phyloP scores from a whole-genome alignment of 2,888 invertebrate species.

The Troilus luridus region DNA sequence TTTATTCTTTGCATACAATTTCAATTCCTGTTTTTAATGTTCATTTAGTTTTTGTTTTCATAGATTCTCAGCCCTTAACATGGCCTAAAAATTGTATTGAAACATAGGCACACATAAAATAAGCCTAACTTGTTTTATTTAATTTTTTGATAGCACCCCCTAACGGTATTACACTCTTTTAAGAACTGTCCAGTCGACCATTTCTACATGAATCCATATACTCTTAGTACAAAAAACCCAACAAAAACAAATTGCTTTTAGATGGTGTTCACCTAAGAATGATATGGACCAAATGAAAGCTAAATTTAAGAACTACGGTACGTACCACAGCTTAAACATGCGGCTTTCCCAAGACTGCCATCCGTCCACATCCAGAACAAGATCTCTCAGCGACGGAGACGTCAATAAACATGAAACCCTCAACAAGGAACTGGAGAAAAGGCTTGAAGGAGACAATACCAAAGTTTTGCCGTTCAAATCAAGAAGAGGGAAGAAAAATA shows the following conservation, averaged over 20 bases:
- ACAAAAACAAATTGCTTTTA: slow-evolving; percentile 33
- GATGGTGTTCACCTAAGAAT: slow-evolving; percentile 6
- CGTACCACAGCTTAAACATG: neutral
- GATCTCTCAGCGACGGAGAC: neutral
- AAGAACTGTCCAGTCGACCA: too few species aligned
- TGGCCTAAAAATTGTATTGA: too few species aligned
- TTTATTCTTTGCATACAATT: too few species aligned
- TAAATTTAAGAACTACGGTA: slow-evolving; percentile 11
- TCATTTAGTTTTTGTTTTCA: too few species aligned
- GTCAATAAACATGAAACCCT: neutral
- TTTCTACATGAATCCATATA: too few species aligned
- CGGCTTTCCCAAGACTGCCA: neutral
- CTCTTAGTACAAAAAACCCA: neutral
- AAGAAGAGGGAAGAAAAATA: neutral
- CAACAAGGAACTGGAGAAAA: slow-evolving; percentile 15
- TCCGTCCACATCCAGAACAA: neutral
- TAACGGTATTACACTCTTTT: too few species aligned
- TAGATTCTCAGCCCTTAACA: too few species aligned
- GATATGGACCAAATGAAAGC: neutral
- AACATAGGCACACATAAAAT: too few species aligned
- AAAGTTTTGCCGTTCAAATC: neutral
- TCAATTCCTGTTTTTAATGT: too few species aligned
- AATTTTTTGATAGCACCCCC: too few species aligned
- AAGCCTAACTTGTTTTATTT: too few species aligned
- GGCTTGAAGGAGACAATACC: slow-evolving; percentile 1